Conservation (phyloP, 2,113 vertebrate species). For the Corvus cornix region DNA sequence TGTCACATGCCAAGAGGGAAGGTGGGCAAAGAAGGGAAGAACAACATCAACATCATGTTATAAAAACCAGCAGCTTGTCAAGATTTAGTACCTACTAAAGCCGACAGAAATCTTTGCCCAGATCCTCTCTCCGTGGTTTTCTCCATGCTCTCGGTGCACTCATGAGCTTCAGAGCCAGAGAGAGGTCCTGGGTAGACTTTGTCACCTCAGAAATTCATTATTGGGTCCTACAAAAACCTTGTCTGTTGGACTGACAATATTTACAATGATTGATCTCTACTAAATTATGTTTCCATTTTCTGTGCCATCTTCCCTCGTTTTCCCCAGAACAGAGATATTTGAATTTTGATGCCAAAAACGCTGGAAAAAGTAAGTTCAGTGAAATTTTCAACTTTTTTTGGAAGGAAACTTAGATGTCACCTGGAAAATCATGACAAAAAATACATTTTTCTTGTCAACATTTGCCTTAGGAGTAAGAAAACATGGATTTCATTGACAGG, state of each 20-base stretch:
- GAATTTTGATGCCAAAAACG: neutral
- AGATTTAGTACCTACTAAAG: neutral
- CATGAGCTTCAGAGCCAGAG: neutral
- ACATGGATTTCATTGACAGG: neutral
- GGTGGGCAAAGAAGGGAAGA: neutral
- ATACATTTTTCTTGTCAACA: neutral
- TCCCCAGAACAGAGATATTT: neutral
- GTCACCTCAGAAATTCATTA: neutral
- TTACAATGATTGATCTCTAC: neutral
- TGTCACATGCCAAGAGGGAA: neutral
- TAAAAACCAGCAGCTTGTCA: neutral
- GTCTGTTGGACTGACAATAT: neutral
- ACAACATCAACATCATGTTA: rapidly evolving
- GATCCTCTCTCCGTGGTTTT: neutral
- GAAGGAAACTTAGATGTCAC: neutral
- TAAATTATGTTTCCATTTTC: neutral
- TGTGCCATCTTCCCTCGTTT: neutral
- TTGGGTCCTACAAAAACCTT: neutral
- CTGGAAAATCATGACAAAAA: neutral
- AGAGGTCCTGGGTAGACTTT: neutral
- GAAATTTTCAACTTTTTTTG: neutral
- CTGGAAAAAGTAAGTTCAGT: neutral
- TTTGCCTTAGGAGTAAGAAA: neutral
- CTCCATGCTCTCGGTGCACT: neutral
- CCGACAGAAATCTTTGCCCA: neutral